Evolutionary conservation across 2,113 vertebrate genomes (phyloP).

Genomic region (Regulus satrapa): DNA sequence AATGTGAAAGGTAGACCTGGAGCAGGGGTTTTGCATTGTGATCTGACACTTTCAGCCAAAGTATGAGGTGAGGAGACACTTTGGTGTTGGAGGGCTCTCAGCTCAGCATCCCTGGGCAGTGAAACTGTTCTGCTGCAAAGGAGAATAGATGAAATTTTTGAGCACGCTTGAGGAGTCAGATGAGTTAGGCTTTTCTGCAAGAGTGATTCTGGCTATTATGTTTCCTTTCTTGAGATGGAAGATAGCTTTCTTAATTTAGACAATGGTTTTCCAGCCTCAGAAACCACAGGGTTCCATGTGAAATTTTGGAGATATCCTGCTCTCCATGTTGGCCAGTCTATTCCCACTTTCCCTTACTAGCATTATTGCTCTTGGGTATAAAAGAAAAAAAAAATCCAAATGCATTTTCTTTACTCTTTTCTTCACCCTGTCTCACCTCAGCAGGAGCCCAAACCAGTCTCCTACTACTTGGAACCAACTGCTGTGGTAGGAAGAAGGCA

Average conservation of each 20-base stretch:
- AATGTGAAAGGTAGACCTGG: not conserved
- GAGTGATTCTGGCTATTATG: not conserved
- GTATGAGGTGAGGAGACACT: not conserved
- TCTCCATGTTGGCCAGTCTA: not conserved
- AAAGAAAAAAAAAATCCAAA: not conserved
- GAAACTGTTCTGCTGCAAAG: not conserved
- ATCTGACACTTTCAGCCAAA: not conserved
- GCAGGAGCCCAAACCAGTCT: not conserved
- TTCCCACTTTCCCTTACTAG: not conserved
- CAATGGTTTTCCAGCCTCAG: not conserved
- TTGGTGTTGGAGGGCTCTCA: not conserved
- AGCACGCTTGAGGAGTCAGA: not conserved
- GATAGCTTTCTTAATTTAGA: slow-evolving; percentile 4
- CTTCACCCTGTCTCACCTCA: not conserved
- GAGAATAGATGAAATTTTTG: not conserved
- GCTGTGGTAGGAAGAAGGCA: not conserved
- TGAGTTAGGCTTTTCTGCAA: not conserved
- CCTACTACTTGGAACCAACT: not conserved
- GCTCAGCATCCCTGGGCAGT: not conserved
- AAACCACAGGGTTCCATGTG: not conserved
- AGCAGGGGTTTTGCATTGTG: not conserved
- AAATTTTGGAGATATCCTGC: not conserved
- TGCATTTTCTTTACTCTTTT: not conserved
- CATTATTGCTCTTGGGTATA: not conserved
- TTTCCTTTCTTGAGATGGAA: not conserved